Evolutionary conservation across 92 coral and sea anemone species (phyloP), one percentile per base, ranked within the genome.

Genomic region (Phymanthus crucifer): DNA sequence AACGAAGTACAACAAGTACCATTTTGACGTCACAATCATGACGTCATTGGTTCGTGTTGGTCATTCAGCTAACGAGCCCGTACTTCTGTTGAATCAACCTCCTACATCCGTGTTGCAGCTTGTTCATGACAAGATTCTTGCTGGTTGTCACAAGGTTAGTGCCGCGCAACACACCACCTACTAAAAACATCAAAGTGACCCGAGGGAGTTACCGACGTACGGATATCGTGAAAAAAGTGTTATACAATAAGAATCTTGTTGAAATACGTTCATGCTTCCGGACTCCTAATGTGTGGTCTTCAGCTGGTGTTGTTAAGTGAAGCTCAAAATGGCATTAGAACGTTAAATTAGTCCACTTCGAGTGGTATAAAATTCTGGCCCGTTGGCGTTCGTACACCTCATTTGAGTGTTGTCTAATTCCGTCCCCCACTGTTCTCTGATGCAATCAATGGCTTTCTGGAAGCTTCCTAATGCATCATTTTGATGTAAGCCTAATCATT

Each of bases 381-480:
- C 68, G 64, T 54, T 54, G 7, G 11, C 9, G 26, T 27, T 61
- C 4, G 16, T n/a, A n/a, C n/a, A n/a, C 14, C 17, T 43, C 13
- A 43, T 43, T 43, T 43, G 10, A 43, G 48, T 43, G 13, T 43
- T 8, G 48, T 43, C 48, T 43, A 43, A 43, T 43, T 10, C 1
- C 48, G 10, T 43, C 16, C 13, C 1, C 48, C 34, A 29, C 68
- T 61, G 8, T 61, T 12, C 34, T 27, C 34, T 34, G 12, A 61
- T 61, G 35, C 68, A 24, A 61, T 61, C 0, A 61, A 61, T 29
- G 35, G 27, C 68, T 61, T 61, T 61, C 68, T 61, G 34, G 68
- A 61, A 27, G 68, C 68, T 24, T 61, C 68, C 17, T 61, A 61
- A 61, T 61, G 68, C 68, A 29, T 61, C 29, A 27, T 27, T 61